Percentiles rank a stretch among this genome's conserved stretches.
Evolutionary conservation across 1,140 invertebrate genomes (phyloP).

Genomic region (Penaeus japonicus): DNA sequence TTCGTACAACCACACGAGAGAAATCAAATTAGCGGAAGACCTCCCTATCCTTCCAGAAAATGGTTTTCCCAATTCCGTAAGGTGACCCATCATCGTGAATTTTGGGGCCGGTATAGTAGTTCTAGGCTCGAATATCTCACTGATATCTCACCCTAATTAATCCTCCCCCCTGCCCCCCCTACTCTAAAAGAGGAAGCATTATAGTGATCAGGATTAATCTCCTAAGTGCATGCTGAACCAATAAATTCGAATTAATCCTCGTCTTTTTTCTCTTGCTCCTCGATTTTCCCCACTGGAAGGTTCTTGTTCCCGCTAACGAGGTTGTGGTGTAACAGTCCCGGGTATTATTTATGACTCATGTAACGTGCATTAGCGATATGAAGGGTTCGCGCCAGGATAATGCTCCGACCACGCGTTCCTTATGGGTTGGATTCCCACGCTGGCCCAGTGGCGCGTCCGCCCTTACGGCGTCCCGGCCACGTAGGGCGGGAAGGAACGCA

Average conservation of each 20-base stretch:
- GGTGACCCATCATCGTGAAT: background rate
- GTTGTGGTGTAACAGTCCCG: conserved; percentile 54
- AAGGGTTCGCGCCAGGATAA: conserved; percentile 37
- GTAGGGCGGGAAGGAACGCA: background rate
- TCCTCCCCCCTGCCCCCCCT: conserved; percentile 33
- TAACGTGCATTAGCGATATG: conserved; percentile 57
- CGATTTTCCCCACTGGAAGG: conserved; percentile 22
- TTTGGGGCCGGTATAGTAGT: background rate
- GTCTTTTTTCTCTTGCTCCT: background rate
- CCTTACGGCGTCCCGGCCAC: background rate
- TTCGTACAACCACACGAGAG: too few species aligned
- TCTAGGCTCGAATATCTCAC: conserved; percentile 25
- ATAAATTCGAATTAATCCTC: conserved; percentile 55
- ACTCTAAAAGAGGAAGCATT: conserved; percentile 13
- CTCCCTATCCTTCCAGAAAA: background rate
- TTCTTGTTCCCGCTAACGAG: conserved; percentile 53
- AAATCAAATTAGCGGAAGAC: background rate
- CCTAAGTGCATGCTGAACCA: conserved; percentile 54
- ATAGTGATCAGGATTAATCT: conserved; percentile 54
- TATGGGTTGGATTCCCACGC: background rate
- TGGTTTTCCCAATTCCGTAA: background rate
- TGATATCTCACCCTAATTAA: conserved; percentile 53
- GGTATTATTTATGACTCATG: conserved; percentile 55
- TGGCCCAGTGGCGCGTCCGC: background rate
- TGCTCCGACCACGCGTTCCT: background rate